A percentile compares a stretch with the other conserved stretches of the same genome.
phyloP scores from a whole-genome alignment of 2,113 vertebrate species.

The Puma concolor region DNA sequence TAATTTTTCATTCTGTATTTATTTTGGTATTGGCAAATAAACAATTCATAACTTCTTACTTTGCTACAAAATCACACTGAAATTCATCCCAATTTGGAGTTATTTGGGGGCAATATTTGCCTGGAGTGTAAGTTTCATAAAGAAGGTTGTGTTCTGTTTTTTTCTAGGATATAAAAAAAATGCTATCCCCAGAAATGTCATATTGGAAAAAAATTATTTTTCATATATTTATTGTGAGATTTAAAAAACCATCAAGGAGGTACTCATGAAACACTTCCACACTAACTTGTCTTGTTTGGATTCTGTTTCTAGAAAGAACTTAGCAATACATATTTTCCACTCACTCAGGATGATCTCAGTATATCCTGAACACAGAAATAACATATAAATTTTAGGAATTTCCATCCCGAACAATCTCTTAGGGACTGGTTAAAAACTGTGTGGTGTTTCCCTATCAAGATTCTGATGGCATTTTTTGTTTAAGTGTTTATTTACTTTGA shows the following conservation, averaged over 20 bases:
- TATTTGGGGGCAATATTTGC: not conserved
- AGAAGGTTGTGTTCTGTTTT: not conserved
- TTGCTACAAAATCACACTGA: not conserved
- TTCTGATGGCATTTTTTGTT: not conserved
- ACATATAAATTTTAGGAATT: not conserved
- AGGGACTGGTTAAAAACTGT: not conserved
- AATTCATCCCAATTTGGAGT: not conserved
- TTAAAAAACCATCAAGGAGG: not conserved
- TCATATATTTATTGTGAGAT: not conserved
- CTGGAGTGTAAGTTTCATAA: not conserved
- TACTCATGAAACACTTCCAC: not conserved
- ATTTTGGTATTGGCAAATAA: not conserved
- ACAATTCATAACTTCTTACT: not conserved
- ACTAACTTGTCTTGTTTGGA: not conserved
- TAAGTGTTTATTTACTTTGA: no score
- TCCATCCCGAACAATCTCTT: not conserved
- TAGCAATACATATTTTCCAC: not conserved
- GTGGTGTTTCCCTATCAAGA: not conserved
- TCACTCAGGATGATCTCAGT: not conserved
- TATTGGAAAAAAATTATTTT: not conserved
- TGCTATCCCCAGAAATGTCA: not conserved
- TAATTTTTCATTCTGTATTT: slow-evolving; percentile 23
- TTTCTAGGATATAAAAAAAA: not conserved
- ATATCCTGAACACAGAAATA: not conserved
- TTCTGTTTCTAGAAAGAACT: not conserved